A percentile compares a stretch with the other conserved stretches of the same genome.
Evolutionary conservation across 2,888 invertebrate genomes (phyloP).

Genomic region (Oscheius sp.): DNA sequence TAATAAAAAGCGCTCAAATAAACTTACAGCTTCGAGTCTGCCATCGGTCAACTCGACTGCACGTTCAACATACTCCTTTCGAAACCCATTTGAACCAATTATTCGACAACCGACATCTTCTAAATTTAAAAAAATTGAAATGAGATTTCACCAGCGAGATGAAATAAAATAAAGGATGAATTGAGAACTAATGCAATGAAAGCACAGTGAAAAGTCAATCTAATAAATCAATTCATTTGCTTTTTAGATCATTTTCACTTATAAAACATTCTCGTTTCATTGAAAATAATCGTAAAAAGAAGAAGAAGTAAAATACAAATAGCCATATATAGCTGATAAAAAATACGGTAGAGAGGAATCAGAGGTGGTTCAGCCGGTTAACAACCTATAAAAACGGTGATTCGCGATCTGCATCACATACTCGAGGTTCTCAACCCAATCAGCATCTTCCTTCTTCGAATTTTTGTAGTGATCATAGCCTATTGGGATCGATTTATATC

Average conservation of each 20-base stretch:
- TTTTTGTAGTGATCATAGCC: too few relatives aligned
- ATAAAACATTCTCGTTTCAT: too few relatives aligned
- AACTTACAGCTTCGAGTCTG: constrained; percentile 11
- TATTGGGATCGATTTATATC: too few relatives aligned
- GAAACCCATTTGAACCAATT: constrained; percentile 52
- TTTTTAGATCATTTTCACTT: too few relatives aligned
- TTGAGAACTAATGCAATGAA: too few relatives aligned
- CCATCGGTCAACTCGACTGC: constrained; percentile 30
- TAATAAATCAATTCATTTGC: too few relatives aligned
- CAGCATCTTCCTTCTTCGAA: too few relatives aligned
- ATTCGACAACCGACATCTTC: constrained; percentile 40
- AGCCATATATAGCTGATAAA: background rate
- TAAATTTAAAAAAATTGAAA: background rate
- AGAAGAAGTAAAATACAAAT: constrained; percentile 3
- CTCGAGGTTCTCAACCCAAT: too few relatives aligned
- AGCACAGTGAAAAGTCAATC: too few relatives aligned
- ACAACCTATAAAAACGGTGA: constrained; percentile 19
- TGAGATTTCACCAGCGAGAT: background rate
- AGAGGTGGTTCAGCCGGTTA: constrained; percentile 5
- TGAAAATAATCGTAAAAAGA: constrained; percentile 9
- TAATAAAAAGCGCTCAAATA: too few relatives aligned
- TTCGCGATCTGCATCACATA: too few relatives aligned
- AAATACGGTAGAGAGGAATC: background rate
- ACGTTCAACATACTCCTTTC: constrained; percentile 32
- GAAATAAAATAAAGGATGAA: background rate